Conservation (phyloP, 2,888 invertebrate genomes). For the Lycocerus yunnanus region DNA sequence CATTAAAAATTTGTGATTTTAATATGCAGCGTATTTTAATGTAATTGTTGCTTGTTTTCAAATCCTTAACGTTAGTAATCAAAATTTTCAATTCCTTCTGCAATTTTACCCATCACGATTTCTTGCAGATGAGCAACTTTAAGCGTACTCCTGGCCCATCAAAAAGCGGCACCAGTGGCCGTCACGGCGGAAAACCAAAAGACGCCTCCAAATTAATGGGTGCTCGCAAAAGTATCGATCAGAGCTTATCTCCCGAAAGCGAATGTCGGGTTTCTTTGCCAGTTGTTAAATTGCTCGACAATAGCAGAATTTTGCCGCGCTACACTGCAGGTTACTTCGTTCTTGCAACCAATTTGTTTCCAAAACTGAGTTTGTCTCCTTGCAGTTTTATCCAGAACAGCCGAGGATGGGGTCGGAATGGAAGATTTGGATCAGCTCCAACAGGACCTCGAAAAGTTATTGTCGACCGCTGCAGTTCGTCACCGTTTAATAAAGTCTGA, state of each 20-base stretch:
- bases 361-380: conserved; percentile 14
- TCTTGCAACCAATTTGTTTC: not conserved
- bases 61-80: not conserved
- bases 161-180: conserved; percentile 56
- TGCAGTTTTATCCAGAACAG: conserved; percentile 65
- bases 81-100: not conserved
- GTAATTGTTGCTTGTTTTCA: too few relatives aligned
- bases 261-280: conserved; percentile 61
- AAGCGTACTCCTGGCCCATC: conserved; percentile 28
- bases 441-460: conserved; percentile 81
- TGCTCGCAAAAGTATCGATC: conserved; percentile 58
- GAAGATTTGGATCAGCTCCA: conserved; percentile 90
- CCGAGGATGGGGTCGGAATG: conserved; percentile 79
- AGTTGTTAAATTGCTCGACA: conserved; percentile 72
- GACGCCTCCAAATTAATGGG: conserved; percentile 56
- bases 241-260: conserved; percentile 54
- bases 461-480: conserved; percentile 82
- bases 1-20: not conserved
- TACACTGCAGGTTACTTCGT: conserved; percentile 59
- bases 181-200: conserved; percentile 59
- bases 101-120: not conserved
- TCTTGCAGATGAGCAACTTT: conserved; percentile 11
- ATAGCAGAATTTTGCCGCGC: conserved; percentile 68
- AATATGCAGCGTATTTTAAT: not conserved
- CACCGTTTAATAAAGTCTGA: conserved; percentile 78